These are phyloP conservation scores for Alectura lathami DNA, from an alignment of 2,113 vertebrate genomes.

Conservation along the genomic window DNA sequence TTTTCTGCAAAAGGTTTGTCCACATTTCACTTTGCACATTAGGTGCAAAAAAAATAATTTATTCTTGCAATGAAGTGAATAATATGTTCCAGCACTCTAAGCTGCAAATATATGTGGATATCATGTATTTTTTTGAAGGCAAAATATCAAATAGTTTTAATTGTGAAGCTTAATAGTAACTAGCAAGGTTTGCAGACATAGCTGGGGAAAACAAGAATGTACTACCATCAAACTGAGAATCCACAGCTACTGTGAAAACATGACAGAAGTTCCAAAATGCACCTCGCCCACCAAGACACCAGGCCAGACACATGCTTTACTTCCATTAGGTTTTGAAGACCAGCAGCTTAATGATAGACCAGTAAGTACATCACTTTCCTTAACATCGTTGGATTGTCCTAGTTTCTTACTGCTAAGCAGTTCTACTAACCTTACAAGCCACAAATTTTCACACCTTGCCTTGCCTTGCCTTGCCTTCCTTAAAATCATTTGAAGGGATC, in stretches of 20 bases:
- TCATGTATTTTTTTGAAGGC: rapidly evolving
- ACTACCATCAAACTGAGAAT: background rate
- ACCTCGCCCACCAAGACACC: background rate
- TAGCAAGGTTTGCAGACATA: rapidly evolving
- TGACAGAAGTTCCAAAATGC: background rate
- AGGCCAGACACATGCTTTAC: background rate
- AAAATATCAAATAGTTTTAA: background rate
- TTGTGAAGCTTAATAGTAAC: background rate
- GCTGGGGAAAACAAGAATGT: rapidly evolving
- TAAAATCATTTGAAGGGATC: background rate
- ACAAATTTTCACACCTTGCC: background rate
- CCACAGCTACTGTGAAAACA: rapidly evolving
- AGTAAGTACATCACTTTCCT: too few species aligned
- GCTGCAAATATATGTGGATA: background rate
- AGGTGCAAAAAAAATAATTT: background rate
- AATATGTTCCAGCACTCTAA: background rate
- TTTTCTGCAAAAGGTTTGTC: background rate
- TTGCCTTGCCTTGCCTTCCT: background rate
- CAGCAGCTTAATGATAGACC: background rate
- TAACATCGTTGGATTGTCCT: too few species aligned
- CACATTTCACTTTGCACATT: background rate
- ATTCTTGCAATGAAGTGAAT: background rate
- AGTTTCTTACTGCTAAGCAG: too few species aligned
- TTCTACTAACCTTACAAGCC: too few species aligned
- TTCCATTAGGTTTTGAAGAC: background rate